A percentile compares a stretch with the other conserved stretches of the same genome.
These are phyloP conservation scores for Himalopsyche japonica DNA, from an alignment of 2,888 invertebrate species.

Conservation along the genomic window DNA sequence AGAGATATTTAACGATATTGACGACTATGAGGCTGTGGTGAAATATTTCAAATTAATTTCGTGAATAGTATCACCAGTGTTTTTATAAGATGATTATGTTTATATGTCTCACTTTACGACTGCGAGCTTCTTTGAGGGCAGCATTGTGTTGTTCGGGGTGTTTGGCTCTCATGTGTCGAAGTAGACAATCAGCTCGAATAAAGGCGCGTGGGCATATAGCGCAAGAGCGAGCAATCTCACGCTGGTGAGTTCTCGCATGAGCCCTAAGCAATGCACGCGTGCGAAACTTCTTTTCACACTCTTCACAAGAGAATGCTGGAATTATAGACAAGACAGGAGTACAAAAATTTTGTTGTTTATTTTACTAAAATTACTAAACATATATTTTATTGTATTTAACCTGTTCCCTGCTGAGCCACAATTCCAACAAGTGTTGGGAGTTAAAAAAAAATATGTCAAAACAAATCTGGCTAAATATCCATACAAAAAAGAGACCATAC, in stretches of 20 bases:
- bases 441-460: no score
- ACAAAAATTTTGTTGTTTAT: background rate
- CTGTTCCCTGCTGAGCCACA: no score
- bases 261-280: conserved; percentile 71
- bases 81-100: no score
- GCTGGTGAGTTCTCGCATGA: conserved; percentile 70
- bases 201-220: conserved; percentile 79
- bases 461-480: no score
- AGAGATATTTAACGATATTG: no score
- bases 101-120: conserved; percentile 49
- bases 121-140: conserved; percentile 56
- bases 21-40: no score
- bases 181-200: conserved; percentile 76
- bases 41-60: no score
- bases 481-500: no score
- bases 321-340: background rate
- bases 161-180: conserved; percentile 74
- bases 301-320: conserved; percentile 36
- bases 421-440: no score
- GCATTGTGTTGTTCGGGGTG: conserved; percentile 65
- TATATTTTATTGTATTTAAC: no score
- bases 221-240: conserved; percentile 74
- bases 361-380: no score
- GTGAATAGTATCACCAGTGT: no score
- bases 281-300: conserved; percentile 69